Conservation (phyloP, 2,113 vertebrate species). For the Oenanthe oenanthe region DNA sequence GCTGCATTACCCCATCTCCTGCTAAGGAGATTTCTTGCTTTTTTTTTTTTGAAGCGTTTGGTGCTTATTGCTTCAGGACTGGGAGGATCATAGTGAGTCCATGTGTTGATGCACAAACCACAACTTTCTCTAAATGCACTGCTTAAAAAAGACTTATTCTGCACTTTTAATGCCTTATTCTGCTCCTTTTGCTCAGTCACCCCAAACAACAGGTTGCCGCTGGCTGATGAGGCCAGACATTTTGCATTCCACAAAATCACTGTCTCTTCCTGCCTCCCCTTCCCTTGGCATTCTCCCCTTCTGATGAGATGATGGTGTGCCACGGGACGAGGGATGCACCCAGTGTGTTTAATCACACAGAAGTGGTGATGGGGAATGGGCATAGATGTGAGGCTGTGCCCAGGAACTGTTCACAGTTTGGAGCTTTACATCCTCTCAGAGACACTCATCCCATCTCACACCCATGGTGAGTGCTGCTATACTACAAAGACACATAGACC, state of each 20-base stretch:
- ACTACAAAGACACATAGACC: fast-evolving
- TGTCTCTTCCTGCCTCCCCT: neutral
- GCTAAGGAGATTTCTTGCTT: neutral
- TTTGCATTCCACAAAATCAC: neutral
- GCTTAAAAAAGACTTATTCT: neutral
- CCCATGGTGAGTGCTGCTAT: neutral
- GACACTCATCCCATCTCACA: neutral
- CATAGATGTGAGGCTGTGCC: neutral
- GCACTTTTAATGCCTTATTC: neutral
- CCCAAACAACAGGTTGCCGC: neutral
- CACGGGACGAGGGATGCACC: neutral
- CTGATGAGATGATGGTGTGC: neutral
- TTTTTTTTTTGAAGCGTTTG: neutral
- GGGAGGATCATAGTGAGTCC: neutral
- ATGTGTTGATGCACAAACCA: neutral
- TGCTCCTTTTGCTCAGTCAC: neutral
- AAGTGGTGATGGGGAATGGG: neutral
- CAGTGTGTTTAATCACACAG: fast-evolving
- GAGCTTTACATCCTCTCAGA: neutral
- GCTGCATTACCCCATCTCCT: neutral
- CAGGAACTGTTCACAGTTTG: neutral
- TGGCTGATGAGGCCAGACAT: neutral
- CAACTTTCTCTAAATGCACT: neutral
- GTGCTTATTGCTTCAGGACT: neutral
- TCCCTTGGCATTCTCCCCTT: neutral